Evolutionary conservation across 1,140 invertebrate genomes (phyloP), one percentile per base, ranked within the genome.

Genomic region (Chironomus tepperi): DNA sequence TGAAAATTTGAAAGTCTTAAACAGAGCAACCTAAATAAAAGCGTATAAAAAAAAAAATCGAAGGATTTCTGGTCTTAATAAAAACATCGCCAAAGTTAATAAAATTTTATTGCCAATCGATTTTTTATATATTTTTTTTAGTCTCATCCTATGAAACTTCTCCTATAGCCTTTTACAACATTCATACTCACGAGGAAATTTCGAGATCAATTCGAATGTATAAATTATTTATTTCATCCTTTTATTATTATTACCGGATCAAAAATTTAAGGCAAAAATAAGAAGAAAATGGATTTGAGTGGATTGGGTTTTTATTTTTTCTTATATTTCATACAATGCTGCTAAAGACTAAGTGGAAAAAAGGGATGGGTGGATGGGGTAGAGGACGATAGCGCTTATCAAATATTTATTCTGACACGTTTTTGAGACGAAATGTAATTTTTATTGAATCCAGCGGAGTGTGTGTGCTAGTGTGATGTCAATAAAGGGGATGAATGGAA

Each of bases 181-280:
- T 8, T 3, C 43, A 47, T 8, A 47, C 43, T 3, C 15, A 47
- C 8, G 43, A 47, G 15, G 43, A 47, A 47, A 47, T 9, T 34
- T 34, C 8, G 43, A 47, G 43, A 47, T 10, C 24, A 47, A 47
- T 47, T 47, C 18, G 15, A 16, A 19, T 67, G 18, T 67, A 67
- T 67, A 67, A 67, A 67, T 67, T 67, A 67, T 67, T 67, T 67
- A 67, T 67, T 67, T 67, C 64, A 67, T 67, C 64, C 64, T 67
- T 67, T 67, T 67, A 67, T 67, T 15, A 67, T 67, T 67, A 67
- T 67, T 67, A 67, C 64, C 18, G 64, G 64, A 67, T 67, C 64
- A 67, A 67, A 67, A 67, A 67, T 67, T 67, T 67, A 67, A 18
- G 16, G 64, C 8, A 47, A 15, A 47, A 15, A 15, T 15, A 47